Conservation (phyloP, 92 coral and sea anemone species). For the Siderastrea radians region DNA sequence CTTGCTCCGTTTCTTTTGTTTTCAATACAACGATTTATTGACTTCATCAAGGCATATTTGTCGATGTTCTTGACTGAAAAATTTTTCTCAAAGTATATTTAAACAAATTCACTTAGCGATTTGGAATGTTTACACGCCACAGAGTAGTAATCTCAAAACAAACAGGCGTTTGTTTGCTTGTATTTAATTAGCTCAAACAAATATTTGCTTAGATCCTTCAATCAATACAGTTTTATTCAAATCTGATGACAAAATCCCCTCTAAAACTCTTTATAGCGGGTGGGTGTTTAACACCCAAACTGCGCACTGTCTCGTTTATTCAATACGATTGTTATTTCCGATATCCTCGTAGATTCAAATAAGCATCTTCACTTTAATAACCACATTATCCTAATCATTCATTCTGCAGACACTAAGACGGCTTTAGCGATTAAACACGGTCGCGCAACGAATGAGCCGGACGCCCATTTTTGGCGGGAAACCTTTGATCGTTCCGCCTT, state of each 20-base stretch:
- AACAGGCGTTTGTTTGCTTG: constrained; percentile 8
- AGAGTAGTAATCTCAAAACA: not conserved
- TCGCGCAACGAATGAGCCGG: not conserved
- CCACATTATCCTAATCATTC: constrained; percentile 19
- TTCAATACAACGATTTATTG: too few relatives aligned
- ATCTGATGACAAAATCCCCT: constrained; percentile 4
- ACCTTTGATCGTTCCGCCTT: constrained; percentile 33
- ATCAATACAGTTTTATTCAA: not conserved
- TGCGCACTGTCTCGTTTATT: constrained; percentile 10
- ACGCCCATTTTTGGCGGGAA: constrained; percentile 20
- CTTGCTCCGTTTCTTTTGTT: too few relatives aligned
- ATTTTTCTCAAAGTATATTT: not conserved
- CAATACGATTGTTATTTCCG: constrained; percentile 12
- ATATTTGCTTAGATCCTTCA: constrained; percentile 32
- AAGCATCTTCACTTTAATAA: constrained; percentile 19
- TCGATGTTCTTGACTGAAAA: not conserved
- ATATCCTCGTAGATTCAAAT: constrained; percentile 19
- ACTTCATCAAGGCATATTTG: too few relatives aligned
- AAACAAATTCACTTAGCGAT: not conserved
- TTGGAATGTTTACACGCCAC: not conserved
- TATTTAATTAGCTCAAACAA: constrained; percentile 32
- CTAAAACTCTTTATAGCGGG: not conserved
- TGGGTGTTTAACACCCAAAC: not conserved
- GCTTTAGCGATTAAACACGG: constrained; percentile 16
- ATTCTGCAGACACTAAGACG: constrained; percentile 41